A percentile compares a stretch with the other conserved stretches of the same genome.
These are phyloP conservation scores for Pachymerium ferrugineum DNA, from an alignment of 2,888 invertebrate species.

Conservation along the genomic window DNA sequence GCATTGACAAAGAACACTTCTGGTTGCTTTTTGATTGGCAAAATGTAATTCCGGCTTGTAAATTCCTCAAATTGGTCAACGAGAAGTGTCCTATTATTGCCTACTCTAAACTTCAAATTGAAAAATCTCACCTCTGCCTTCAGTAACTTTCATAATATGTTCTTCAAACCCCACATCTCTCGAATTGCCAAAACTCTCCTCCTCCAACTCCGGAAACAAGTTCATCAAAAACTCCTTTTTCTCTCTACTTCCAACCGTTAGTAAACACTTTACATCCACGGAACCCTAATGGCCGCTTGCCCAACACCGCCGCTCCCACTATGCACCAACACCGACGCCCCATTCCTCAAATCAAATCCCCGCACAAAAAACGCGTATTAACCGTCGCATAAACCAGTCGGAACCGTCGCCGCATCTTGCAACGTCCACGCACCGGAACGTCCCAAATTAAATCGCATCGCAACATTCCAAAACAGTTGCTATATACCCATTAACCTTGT, in stretches of 20 bases:
- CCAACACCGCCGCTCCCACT: slow-evolving; percentile 96
- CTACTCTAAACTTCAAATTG: no score
- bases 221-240: slow-evolving; percentile 81
- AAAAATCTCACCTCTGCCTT: slow-evolving; percentile 59
- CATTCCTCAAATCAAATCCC: slow-evolving; percentile 72
- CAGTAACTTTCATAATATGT: slow-evolving; percentile 72
- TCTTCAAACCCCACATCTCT: slow-evolving; percentile 88
- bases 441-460: slow-evolving; percentile 81
- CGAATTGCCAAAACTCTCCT: slow-evolving; percentile 80
- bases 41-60: no score
- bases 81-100: no score
- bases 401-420: slow-evolving; percentile 89
- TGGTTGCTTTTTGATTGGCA: no score
- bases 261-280: slow-evolving; percentile 85
- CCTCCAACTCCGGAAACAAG: slow-evolving; percentile 76
- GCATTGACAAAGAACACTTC: no score
- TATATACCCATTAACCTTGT: slow-evolving; percentile 79
- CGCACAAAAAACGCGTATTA: slow-evolving; percentile 80
- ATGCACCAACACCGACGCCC: slow-evolving; percentile 84
- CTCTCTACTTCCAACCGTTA: slow-evolving; percentile 75
- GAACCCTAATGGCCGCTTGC: slow-evolving; percentile 92
- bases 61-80: no score
- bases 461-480: slow-evolving; percentile 83
- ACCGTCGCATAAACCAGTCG: slow-evolving; percentile 90
- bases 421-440: slow-evolving; percentile 82